phyloP scores from a whole-genome alignment of 37 sponge, comb jelly and placozoan species.

The Amphimedon queenslandica region DNA sequence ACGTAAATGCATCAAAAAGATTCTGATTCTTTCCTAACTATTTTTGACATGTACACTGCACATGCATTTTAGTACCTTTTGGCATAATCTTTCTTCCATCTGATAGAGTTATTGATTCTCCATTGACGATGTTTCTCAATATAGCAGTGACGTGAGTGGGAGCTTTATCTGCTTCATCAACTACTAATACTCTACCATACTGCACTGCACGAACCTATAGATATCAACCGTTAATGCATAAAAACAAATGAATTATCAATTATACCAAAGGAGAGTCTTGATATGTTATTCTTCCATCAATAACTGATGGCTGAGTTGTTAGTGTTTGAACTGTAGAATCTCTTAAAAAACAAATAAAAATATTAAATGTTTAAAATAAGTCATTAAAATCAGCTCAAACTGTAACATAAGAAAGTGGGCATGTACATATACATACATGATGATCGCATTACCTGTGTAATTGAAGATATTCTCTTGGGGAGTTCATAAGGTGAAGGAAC shows the following conservation, averaged over 20 bases:
- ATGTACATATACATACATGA: neutral
- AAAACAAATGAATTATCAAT: neutral
- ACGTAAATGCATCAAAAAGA: too few relatives aligned
- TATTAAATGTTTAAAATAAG: neutral
- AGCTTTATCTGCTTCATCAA: slow-evolving; percentile 95
- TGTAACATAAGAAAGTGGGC: too few relatives aligned
- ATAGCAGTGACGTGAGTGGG: slow-evolving; percentile 89
- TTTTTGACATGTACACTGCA: too few relatives aligned
- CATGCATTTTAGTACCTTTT: too few relatives aligned
- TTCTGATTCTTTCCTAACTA: too few relatives aligned
- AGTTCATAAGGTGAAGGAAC: slow-evolving; percentile 76
- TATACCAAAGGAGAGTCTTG: slow-evolving; percentile 88
- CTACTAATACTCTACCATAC: slow-evolving; percentile 75
- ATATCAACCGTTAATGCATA: neutral
- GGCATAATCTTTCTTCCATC: slow-evolving; percentile 87
- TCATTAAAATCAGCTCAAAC: too few relatives aligned
- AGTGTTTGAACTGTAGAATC: slow-evolving; percentile 87
- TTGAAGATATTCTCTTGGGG: slow-evolving; percentile 86
- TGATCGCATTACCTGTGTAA: slow-evolving; percentile 79
- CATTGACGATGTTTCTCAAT: slow-evolving; percentile 77
- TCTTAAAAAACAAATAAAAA: slow-evolving; percentile 23
- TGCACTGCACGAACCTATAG: slow-evolving; percentile 72
- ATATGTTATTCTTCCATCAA: slow-evolving; percentile 68
- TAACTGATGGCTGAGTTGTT: slow-evolving; percentile 78
- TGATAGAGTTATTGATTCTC: slow-evolving; percentile 73